Percentiles rank a stretch among this genome's conserved stretches.
phyloP scores from a whole-genome alignment of 2,113 vertebrate genomes.

The Oxygymnocypris stewartii region DNA sequence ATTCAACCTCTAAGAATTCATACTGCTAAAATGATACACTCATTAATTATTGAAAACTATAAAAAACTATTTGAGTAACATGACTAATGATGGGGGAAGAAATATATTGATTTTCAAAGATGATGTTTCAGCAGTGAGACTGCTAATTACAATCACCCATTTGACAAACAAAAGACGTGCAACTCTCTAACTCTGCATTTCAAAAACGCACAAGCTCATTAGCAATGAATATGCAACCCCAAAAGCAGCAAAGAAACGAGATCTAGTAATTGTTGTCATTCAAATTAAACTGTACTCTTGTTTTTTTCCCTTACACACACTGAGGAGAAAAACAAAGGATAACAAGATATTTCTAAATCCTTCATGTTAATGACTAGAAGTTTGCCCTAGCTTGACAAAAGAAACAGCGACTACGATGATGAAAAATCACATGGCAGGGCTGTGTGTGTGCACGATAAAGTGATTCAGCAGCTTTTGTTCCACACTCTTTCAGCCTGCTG shows the following conservation, averaged over 20 bases:
- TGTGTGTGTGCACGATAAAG: conserved; percentile 36
- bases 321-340: conserved; percentile 18
- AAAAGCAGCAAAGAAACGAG: neutral
- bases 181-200: neutral
- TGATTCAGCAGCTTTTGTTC: conserved; percentile 52
- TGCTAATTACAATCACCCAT: conserved; percentile 1
- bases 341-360: conserved; percentile 33
- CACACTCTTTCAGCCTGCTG: conserved; percentile 50
- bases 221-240: neutral
- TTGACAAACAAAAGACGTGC: conserved; percentile 7
- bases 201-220: conserved; percentile 22
- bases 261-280: neutral
- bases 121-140: conserved; percentile 14
- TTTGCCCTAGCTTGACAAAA: conserved; percentile 11
- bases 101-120: conserved; percentile 18
- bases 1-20: neutral
- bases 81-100: conserved; percentile 24
- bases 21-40: conserved; percentile 21
- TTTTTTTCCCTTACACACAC: conserved; percentile 15
- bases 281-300: conserved; percentile 41
- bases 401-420: neutral
- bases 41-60: conserved; percentile 34
- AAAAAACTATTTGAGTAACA: conserved; percentile 34
- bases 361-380: conserved; percentile 34
- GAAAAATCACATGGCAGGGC: conserved; percentile 7